phyloP scores from a whole-genome alignment of 2,888 invertebrate genomes.

The Suillia variegata region DNA sequence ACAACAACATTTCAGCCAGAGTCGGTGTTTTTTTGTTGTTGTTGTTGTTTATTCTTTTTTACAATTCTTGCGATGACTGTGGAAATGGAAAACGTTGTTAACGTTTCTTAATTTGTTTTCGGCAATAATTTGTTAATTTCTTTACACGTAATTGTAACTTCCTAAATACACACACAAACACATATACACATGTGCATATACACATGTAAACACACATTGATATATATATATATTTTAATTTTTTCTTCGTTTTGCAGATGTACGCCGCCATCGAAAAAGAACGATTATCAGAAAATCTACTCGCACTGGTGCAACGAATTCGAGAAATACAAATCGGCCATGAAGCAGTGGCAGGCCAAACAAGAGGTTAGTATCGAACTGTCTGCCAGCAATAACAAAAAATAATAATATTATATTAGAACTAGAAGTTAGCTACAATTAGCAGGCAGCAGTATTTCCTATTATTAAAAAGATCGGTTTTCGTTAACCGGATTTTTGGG shows the following conservation, averaged over 20 bases:
- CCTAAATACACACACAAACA: not conserved
- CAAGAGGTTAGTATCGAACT: conserved; percentile 72
- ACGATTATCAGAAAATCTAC: conserved; percentile 93
- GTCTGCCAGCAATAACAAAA: not conserved
- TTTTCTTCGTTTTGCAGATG: conserved; percentile 64
- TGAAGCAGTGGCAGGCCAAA: conserved; percentile 93
- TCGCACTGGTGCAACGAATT: conserved; percentile 99
- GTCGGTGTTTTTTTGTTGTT: no score
- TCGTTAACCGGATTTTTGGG: no score
- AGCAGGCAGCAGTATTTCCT: not conserved
- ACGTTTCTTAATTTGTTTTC: conserved; percentile 26
- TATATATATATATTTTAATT: not conserved
- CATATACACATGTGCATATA: not conserved
- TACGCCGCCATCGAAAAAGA: conserved; percentile 85
- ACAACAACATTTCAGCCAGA: no score
- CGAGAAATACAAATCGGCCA: conserved; percentile 94
- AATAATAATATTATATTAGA: not conserved
- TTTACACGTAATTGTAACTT: no score
- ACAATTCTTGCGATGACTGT: no score
- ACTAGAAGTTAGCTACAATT: conserved; percentile 23
- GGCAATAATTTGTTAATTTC: conserved; percentile 27
- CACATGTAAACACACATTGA: not conserved
- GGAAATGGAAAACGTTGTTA: not conserved
- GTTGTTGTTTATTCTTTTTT: conserved; percentile 6
- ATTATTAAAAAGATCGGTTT: no score